Base-by-base conservation (phyloP, 2,888 invertebrate species). In the Flexamia atlantica region DNA sequence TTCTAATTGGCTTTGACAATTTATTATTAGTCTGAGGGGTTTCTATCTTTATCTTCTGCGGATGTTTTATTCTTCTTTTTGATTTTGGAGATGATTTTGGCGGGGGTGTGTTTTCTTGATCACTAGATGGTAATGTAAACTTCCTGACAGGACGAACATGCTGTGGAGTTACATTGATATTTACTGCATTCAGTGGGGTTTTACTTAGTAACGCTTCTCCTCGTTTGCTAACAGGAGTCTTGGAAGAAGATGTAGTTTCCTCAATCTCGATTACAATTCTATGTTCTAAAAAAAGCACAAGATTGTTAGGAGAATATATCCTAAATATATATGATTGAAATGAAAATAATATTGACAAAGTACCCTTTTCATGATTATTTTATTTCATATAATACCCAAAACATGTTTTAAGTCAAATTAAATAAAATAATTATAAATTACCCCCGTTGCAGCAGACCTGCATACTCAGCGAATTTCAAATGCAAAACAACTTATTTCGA, bases 31-130 rank as follows among this genome's bases (percentile, higher is more conserved):
- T 20, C 40, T 70, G 36, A 46, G 74, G 74, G 0, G 74, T 76
- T 46, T 76, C 74, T 23, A 46, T 14, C 9, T 4, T 40, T 25
- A 76, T 14, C 23, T 76, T 76, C 12, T 0, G 42, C 5, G 46
- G 74, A 17, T 14, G 28, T 40, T 76, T 76, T 2, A 46, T 28
- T 42, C 9, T 46, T 23, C 74, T 17, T 46, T 46, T 28, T 10
- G 46, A 76, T 28, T 76, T 76, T 12, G 74, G 17, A 25, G 36
- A 4, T 14, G 68, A 28, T n/a, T 40, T 36, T 10, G 12, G 28
- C 17, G 74, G 74, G 5, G 74, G 74, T 23, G 74, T 76, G 17
- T 76, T 76, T 40, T 76, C 74, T 10, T 76, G 50, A 14, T 50
- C 74, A 46, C 74, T 76, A 0, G 74, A 46, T 23, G 74, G 46